phyloP scores from a whole-genome alignment of 2,888 invertebrate genomes.

The Teinopalpus imperialis region DNA sequence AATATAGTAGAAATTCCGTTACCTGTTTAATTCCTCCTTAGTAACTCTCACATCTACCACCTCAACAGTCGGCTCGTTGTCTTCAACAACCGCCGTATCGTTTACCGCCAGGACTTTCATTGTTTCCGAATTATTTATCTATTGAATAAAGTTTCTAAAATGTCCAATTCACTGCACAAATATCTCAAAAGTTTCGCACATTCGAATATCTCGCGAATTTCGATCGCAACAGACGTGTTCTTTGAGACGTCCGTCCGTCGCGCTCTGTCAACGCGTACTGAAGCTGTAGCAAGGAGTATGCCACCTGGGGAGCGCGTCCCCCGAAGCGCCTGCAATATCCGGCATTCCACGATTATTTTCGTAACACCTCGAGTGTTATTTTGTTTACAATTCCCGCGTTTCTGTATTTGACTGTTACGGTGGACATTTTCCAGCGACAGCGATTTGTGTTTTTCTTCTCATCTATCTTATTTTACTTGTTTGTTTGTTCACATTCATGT shows the following conservation, averaged over 20 bases:
- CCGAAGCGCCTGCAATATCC: constrained; percentile 63
- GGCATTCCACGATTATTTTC: constrained; percentile 76
- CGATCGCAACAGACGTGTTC: constrained; percentile 35
- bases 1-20: constrained; percentile 25
- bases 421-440: constrained; percentile 9
- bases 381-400: constrained; percentile 57
- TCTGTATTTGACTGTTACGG: constrained; percentile 28
- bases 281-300: constrained; percentile 21
- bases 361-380: constrained; percentile 59
- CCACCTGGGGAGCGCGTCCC: constrained; percentile 29
- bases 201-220: constrained; percentile 28
- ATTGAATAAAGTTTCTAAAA: background rate
- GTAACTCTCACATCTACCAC: constrained; percentile 49
- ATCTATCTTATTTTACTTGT: background rate
- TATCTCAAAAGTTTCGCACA: constrained; percentile 16
- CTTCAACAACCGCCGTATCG: constrained; percentile 62
- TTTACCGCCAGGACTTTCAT: constrained; percentile 72
- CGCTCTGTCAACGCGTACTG: constrained; percentile 41
- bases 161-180: constrained; percentile 15
- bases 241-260: constrained; percentile 41
- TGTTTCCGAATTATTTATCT: background rate
- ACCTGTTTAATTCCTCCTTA: constrained; percentile 74
- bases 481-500: background rate
- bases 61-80: constrained; percentile 63
- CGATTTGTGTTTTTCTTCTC: constrained; percentile 6